Conservation (phyloP, 2,113 vertebrate species). For the Prionailurus bengalensis region DNA sequence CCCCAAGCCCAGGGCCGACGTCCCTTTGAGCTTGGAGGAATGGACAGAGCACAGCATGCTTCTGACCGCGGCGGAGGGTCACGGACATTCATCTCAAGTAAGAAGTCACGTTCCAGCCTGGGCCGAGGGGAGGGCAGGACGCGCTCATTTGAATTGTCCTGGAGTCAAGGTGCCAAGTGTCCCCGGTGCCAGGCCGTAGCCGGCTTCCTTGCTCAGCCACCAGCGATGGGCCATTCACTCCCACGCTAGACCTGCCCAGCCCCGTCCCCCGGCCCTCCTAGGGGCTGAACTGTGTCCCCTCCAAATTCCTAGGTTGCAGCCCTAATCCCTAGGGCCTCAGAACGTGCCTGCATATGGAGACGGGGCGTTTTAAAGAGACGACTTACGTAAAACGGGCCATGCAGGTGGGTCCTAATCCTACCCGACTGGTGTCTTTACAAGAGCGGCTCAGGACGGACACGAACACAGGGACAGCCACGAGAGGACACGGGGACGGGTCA, state of each 20-base stretch:
- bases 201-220: neutral
- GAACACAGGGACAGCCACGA: neutral
- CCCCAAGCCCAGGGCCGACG: neutral
- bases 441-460: neutral
- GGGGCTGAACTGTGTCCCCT: neutral
- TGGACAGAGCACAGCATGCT: rapidly evolving
- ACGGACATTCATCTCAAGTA: neutral
- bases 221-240: neutral
- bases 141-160: rapidly evolving
- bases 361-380: neutral
- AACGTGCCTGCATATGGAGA: too few species aligned
- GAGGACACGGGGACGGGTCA: neutral
- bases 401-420: too few species aligned
- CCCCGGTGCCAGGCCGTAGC: rapidly evolving
- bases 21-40: rapidly evolving
- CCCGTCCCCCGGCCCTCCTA: neutral
- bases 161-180: neutral
- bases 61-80: neutral
- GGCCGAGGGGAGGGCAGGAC: too few species aligned
- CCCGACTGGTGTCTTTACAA: rapidly evolving
- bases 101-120: rapidly evolving
- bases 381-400: neutral
- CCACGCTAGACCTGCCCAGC: neutral
- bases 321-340: neutral
- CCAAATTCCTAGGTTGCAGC: neutral